Evolutionary conservation across 2,113 vertebrate species (phyloP), one percentile per base, ranked within the genome.

Genomic region (Thryonomys swinderianus): DNA sequence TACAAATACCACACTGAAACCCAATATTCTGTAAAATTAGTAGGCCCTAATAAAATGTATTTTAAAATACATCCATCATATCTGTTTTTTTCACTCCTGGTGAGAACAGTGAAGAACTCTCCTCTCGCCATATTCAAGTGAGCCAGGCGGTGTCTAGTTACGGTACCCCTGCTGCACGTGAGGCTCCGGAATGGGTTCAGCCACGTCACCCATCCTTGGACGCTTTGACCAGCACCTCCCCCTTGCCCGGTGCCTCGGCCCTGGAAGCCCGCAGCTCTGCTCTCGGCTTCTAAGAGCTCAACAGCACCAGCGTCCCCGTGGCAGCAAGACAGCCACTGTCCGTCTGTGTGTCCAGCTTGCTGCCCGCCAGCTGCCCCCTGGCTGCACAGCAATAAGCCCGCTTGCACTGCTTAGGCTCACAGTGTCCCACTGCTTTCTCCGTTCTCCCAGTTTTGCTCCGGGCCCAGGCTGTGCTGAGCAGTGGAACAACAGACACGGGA

Each of bases 141-240:
- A 13, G 2, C 20, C 2, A 10, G 1, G 37, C 5, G 10, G 25
- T 7, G 2, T 5, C 5, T 3, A 23, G 40, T 4, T 18, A n/a
- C 9, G 16, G 21, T 48, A 12, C 25, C 37, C 30, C 16, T 2
- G 12, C 48, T 48, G 51, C 13, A 1, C 11, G 7, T 51, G 8
- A 7, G 34, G 7, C 45, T 11, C 34, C 37, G 20, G 80, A 18
- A 18, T 48, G 32, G 16, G 1, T 11, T 59, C 48, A 9, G 57
- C 48, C 34, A 13, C 4, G 1, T 8, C 9, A 25, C 71, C 13
- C 40, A 30, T 23, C 10, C 17, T 12, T 20, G 5, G 42, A 9
- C 13, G 8, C 13, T 4, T 8, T 7, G 48, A 32, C 1, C 17
- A 2, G 3, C 11, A 7, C 12, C 34, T 34, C 34, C 53, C 8